Evolutionary conservation across 2,888 invertebrate genomes (phyloP), one percentile per base, ranked within the genome.

Genomic region (Apamea crenata): DNA sequence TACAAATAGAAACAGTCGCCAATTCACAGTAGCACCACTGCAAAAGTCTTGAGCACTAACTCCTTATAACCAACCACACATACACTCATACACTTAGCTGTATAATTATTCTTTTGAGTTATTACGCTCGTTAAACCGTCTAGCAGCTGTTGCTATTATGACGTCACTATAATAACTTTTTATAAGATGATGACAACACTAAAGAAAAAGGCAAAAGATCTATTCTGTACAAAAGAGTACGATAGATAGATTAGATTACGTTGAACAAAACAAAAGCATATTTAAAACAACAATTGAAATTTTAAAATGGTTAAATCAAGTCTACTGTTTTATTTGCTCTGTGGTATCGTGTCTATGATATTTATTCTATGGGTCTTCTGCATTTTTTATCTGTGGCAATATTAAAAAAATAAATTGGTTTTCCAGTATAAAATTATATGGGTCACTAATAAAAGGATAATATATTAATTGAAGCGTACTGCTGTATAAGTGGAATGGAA

Each of bases 101-200:
- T 89, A 84, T 90, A 86, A 89, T 90, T 89, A 89, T 84, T 70
- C 82, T 81, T 89, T 87, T 89, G 89, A 90, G 81, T 89, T 90
- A 89, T 89, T 83, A 82, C 86, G 56, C 82, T 89, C 83, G 83
- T 85, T 86, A 82, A 87, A 76, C 67, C 80, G 82, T 82, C 89
- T 87, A 79, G 86, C 89, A 89, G 86, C 89, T 90, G 89, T 87
- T 83, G 82, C 80, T 86, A 86, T 87, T 86, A 83, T 85, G 88
- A 87, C 88, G 89, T 90, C 86, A 89, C 74, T 40, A 56, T 76
- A 61, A 40, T 78, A 73, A 81, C 50, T 87, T 89, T 86, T 89
- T 87, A 78, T 79, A 78, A 72, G 67, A 88, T 47, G 8, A 47
- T 74, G 69, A 63, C 44, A 78, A 63, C 36, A 65, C 1, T 29